Evolutionary conservation across 2,888 invertebrate species (phyloP).

Genomic region (Isotomurus palustris): DNA sequence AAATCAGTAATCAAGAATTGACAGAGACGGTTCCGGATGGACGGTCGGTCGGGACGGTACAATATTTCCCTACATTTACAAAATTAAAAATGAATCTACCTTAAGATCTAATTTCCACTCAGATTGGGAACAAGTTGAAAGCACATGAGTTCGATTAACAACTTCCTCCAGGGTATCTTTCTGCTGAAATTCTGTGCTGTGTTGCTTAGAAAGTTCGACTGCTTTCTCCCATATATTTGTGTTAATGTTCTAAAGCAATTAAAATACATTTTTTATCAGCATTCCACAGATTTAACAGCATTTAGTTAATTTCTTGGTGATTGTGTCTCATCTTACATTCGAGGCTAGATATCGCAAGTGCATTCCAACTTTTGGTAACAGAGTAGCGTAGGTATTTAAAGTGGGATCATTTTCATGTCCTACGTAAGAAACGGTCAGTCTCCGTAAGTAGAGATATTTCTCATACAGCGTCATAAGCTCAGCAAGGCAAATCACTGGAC

Average conservation of each 20-base stretch:
- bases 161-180: conserved; percentile 24
- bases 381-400: conserved; percentile 36
- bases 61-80: too few relatives aligned
- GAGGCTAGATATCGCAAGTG: conserved; percentile 24
- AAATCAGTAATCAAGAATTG: not conserved
- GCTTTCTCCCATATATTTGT: conserved; percentile 22
- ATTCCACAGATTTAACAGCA: not conserved
- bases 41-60: too few relatives aligned
- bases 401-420: conserved; percentile 24
- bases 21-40: not conserved
- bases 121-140: conserved; percentile 32
- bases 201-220: conserved; percentile 14
- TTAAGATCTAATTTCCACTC: too few relatives aligned
- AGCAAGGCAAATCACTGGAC: conserved; percentile 25
- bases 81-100: too few relatives aligned
- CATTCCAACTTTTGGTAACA: conserved; percentile 37
- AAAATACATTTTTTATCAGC: not conserved
- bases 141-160: conserved; percentile 29
- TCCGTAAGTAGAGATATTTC: conserved; percentile 31
- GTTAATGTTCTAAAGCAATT: conserved; percentile 14
- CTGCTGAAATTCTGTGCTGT: conserved; percentile 32
- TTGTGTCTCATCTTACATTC: conserved; percentile 15
- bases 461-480: conserved; percentile 40
- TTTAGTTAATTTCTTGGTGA: not conserved
- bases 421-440: conserved; percentile 32